phyloP scores from a whole-genome alignment of 1,140 invertebrate genomes.

The Myzus persicae region DNA sequence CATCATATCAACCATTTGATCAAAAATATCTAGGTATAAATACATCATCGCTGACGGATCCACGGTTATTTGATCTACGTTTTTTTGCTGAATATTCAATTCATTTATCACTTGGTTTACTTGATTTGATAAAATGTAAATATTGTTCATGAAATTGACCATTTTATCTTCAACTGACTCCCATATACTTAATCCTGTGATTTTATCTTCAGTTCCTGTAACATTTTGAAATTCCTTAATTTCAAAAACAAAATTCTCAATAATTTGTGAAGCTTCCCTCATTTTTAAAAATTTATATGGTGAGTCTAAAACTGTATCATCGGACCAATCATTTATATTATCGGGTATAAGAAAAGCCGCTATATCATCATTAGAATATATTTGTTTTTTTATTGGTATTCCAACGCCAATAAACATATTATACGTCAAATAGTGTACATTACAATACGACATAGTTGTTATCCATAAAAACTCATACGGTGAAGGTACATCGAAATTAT shows the following conservation, averaged over 20 bases:
- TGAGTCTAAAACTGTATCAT: neutral
- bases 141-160: neutral
- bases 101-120: neutral
- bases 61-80: neutral
- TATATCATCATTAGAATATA: neutral
- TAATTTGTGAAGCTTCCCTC: neutral
- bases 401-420: neutral
- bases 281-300: neutral
- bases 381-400: neutral
- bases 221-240: neutral
- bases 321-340: neutral
- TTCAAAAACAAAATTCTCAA: neutral
- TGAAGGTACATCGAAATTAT: neutral
- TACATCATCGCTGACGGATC: neutral
- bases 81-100: neutral
- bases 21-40: neutral
- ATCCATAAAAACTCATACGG: neutral
- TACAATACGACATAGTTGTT: neutral
- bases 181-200: neutral
- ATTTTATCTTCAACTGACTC: neutral
- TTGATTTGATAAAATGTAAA: neutral
- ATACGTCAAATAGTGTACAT: neutral
- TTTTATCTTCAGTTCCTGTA: neutral
- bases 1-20: neutral
- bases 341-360: neutral